Percentiles rank a stretch among this genome's conserved stretches.
phyloP scores from a whole-genome alignment of 2,797 vertebrate genomes.

The Cephalopachus bancanus region DNA sequence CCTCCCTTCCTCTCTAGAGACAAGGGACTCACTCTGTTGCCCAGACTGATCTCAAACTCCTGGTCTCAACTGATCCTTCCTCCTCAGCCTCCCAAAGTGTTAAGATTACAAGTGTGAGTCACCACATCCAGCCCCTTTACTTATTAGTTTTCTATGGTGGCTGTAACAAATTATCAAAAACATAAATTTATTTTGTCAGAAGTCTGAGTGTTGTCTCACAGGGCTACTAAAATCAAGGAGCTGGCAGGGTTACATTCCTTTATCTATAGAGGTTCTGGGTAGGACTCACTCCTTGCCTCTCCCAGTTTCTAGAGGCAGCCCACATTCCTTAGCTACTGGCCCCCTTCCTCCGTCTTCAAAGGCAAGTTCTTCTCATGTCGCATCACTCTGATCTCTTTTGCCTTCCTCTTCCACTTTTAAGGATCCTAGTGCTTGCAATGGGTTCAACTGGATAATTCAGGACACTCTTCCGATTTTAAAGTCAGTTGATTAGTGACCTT shows the following conservation, averaged over 20 bases:
- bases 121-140: not conserved
- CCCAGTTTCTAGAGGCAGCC: not conserved
- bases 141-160: not conserved
- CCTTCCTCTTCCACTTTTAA: constrained; percentile 47
- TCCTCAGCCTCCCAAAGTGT: too few relatives aligned
- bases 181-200: constrained; percentile 14
- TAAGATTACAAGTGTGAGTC: too few relatives aligned
- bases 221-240: constrained; percentile 33
- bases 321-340: not conserved
- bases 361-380: not conserved
- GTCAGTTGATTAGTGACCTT: constrained; percentile 37
- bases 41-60: too few relatives aligned
- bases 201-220: not conserved
- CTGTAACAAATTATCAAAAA: constrained; percentile 43
- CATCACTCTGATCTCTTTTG: not conserved
- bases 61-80: too few relatives aligned
- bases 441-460: constrained; percentile 4
- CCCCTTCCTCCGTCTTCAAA: constrained; percentile 30
- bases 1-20: too few relatives aligned
- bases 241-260: not conserved
- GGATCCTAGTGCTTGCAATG: not conserved
- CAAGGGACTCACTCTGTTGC: too few relatives aligned
- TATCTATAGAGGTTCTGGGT: not conserved
- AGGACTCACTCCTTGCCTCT: constrained; percentile 32
- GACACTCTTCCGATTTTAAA: constrained; percentile 35